These are phyloP conservation scores for Agrotis segetum DNA, from an alignment of 2,888 invertebrate genomes.

Conservation along the genomic window DNA sequence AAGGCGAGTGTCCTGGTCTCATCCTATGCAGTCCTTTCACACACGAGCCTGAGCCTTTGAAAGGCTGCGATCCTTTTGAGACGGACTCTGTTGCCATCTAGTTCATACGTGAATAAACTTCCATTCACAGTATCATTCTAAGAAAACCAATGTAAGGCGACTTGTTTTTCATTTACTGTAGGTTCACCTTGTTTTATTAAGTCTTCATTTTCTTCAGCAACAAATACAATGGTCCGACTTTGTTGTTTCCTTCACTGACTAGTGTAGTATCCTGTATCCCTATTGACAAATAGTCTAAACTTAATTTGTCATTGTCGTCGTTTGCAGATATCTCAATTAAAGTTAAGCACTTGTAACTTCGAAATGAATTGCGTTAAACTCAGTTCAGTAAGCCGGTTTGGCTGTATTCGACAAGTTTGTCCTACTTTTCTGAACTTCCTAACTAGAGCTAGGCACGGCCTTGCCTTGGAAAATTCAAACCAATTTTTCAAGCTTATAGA, in stretches of 20 bases:
- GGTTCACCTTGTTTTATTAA: neutral
- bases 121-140: conserved; percentile 41
- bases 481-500: neutral
- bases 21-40: conserved; percentile 12
- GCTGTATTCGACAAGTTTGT: conserved; percentile 35
- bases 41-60: conserved; percentile 14
- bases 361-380: conserved; percentile 42
- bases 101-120: conserved; percentile 32
- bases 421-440: conserved; percentile 42
- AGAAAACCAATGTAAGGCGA: conserved; percentile 9
- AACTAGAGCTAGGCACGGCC: neutral
- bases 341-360: conserved; percentile 41
- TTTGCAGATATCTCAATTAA: conserved; percentile 43
- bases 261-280: neutral
- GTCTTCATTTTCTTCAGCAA: neutral
- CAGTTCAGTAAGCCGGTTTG: conserved; percentile 22
- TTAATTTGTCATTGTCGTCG: neutral
- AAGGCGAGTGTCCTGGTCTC: conserved; percentile 11
- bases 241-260: neutral
- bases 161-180: conserved; percentile 6
- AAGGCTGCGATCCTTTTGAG: conserved; percentile 35
- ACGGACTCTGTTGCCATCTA: conserved; percentile 4
- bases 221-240: neutral
- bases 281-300: conserved; percentile 5
- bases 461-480: conserved; percentile 25